These are phyloP conservation scores for Palythoa caribaeorum DNA, from an alignment of 92 coral and sea anemone species.

Conservation along the genomic window DNA sequence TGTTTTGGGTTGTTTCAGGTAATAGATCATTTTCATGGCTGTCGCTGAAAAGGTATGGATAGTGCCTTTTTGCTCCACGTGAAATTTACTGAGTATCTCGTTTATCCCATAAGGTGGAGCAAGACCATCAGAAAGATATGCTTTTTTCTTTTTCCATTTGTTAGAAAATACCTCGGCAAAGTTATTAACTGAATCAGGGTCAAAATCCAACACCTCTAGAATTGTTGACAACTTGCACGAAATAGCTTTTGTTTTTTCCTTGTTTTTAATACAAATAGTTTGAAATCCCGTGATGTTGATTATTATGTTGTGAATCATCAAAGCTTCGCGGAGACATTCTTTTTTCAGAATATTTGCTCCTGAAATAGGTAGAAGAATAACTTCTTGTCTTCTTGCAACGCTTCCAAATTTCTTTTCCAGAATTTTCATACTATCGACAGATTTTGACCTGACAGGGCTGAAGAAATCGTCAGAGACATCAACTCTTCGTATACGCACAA, in stretches of 20 bases:
- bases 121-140: conserved; percentile 58
- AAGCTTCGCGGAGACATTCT: conserved; percentile 62
- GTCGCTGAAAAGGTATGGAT: conserved; percentile 48
- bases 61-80: background rate
- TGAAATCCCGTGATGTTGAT: conserved; percentile 49
- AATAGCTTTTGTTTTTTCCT: background rate
- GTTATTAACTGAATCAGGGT: conserved; percentile 23
- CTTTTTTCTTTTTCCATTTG: conserved; percentile 42
- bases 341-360: conserved; percentile 53
- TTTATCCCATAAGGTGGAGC: conserved; percentile 47
- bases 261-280: conserved; percentile 47
- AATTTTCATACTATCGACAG: conserved; percentile 30
- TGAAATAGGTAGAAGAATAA: conserved; percentile 45
- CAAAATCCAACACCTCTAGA: conserved; percentile 54
- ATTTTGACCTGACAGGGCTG: conserved; percentile 30
- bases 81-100: conserved; percentile 41
- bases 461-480: conserved; percentile 33
- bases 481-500: conserved; percentile 33
- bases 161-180: conserved; percentile 35
- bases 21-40: conserved; percentile 67
- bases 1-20: conserved; percentile 54
- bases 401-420: conserved; percentile 38
- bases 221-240: conserved; percentile 67
- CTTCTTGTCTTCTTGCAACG: conserved; percentile 47
- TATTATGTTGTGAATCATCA: conserved; percentile 48